Evolutionary conservation across 2,888 invertebrate species (phyloP).

Genomic region (Pollenia angustigena): DNA sequence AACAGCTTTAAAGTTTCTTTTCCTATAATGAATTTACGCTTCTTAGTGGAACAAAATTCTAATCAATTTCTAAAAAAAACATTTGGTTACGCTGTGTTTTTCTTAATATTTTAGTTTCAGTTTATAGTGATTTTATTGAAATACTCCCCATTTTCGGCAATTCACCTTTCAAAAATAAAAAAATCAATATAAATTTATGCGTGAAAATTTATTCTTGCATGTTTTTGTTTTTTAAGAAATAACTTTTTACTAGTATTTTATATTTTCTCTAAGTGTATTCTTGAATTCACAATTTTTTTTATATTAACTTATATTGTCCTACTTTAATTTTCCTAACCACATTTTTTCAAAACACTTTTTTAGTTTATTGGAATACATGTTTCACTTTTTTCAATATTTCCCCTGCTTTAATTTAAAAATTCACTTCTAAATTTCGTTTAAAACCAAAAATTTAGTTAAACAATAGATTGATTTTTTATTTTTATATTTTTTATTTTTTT

Average conservation of each 20-base stretch:
- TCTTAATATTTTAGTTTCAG: constrained; percentile 9
- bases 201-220: constrained; percentile 54
- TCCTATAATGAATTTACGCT: constrained; percentile 40
- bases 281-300: not conserved
- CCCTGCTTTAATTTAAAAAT: constrained; percentile 16
- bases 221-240: not conserved
- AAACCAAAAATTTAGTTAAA: constrained; percentile 4
- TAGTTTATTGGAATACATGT: constrained; percentile 10
- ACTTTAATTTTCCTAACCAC: not conserved
- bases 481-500: constrained; percentile 17
- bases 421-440: not conserved
- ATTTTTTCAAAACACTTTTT: constrained; percentile 29
- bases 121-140: constrained; percentile 16
- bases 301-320: not conserved
- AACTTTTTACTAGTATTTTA: not conserved
- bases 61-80: constrained; percentile 19
- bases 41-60: constrained; percentile 37
- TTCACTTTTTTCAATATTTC: constrained; percentile 4
- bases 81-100: constrained; percentile 33
- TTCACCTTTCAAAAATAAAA: not conserved
- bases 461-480: constrained; percentile 13
- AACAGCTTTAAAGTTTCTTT: constrained; percentile 40
- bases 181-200: constrained; percentile 1
- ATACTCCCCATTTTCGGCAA: constrained; percentile 1
- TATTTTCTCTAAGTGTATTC: constrained; percentile 4